Conservation (phyloP, 2,797 vertebrate genomes). For the Clamator glandarius region DNA sequence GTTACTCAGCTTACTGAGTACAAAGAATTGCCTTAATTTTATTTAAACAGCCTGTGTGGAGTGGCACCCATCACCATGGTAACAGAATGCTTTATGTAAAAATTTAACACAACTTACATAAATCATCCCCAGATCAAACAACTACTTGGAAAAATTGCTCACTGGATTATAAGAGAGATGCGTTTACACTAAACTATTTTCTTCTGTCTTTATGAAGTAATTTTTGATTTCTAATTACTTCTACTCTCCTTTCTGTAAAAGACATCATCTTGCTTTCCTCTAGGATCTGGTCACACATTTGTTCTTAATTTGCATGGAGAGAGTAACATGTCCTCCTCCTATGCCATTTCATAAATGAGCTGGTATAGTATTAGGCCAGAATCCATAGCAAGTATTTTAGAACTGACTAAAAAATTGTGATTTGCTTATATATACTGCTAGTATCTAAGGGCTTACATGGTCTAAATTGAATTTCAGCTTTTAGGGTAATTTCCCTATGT, state of each 20-base stretch:
- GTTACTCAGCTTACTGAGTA: slow-evolving; percentile 1
- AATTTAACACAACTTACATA: slow-evolving; percentile 55
- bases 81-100: slow-evolving; percentile 51
- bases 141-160: slow-evolving; percentile 18
- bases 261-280: slow-evolving; percentile 14
- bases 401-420: slow-evolving; percentile 28
- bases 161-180: slow-evolving; percentile 8
- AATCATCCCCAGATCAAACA: slow-evolving; percentile 39
- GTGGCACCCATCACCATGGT: slow-evolving; percentile 58
- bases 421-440: background rate
- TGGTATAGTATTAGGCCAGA: slow-evolving; percentile 7
- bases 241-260: background rate
- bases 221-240: slow-evolving; percentile 49
- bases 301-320: slow-evolving; percentile 31
- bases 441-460: background rate
- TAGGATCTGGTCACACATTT: slow-evolving; percentile 26
- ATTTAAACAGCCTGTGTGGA: slow-evolving; percentile 46
- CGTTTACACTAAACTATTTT: slow-evolving; percentile 5
- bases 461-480: slow-evolving; percentile 49
- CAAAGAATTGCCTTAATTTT: slow-evolving; percentile 45
- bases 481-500: background rate
- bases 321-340: slow-evolving; percentile 25
- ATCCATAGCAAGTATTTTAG: slow-evolving; percentile 49
- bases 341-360: slow-evolving; percentile 15
- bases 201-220: slow-evolving; percentile 4